Evolutionary conservation across 2,888 invertebrate species (phyloP).

Genomic region (Therioaphis trifolii): DNA sequence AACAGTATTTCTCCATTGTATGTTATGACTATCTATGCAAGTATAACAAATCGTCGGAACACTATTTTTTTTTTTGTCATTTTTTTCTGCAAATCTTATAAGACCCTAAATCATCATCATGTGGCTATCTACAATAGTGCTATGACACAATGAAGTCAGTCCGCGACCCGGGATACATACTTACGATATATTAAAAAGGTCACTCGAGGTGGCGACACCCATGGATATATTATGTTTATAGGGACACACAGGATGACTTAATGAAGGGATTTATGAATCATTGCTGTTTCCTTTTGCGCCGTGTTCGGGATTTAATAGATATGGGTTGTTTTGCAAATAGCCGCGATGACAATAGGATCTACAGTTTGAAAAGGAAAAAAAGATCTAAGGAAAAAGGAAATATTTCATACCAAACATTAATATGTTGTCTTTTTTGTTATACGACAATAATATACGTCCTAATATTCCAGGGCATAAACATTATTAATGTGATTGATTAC

Average conservation of each 20-base stretch:
- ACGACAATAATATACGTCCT: slow-evolving; percentile 15
- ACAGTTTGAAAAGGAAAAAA: not conserved
- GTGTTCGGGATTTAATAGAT: slow-evolving; percentile 12
- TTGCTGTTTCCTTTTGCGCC: slow-evolving; percentile 19
- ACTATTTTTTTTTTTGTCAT: not conserved
- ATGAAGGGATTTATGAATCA: slow-evolving; percentile 54
- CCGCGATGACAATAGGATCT: slow-evolving; percentile 34
- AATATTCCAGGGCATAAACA: slow-evolving; percentile 11
- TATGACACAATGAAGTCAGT: slow-evolving; percentile 49
- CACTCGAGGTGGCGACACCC: slow-evolving; percentile 43
- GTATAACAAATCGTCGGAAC: slow-evolving; percentile 54
- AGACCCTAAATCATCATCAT: slow-evolving; percentile 41
- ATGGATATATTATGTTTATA: slow-evolving; percentile 21
- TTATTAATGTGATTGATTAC: slow-evolving; percentile 48
- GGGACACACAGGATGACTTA: slow-evolving; percentile 45
- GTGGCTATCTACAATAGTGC: not conserved
- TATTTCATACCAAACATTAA: slow-evolving; percentile 19
- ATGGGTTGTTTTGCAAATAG: slow-evolving; percentile 50
- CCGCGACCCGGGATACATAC: slow-evolving; percentile 36
- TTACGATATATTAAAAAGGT: slow-evolving; percentile 38
- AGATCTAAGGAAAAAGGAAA: slow-evolving; percentile 2
- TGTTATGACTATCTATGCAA: slow-evolving; percentile 54
- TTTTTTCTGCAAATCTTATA: slow-evolving; percentile 15
- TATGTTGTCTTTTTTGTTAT: slow-evolving; percentile 5
- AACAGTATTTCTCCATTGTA: slow-evolving; percentile 31